A percentile compares a stretch with the other conserved stretches of the same genome.
phyloP scores from a whole-genome alignment of 1,140 invertebrate species.

The Dendrolimus punctatus region DNA sequence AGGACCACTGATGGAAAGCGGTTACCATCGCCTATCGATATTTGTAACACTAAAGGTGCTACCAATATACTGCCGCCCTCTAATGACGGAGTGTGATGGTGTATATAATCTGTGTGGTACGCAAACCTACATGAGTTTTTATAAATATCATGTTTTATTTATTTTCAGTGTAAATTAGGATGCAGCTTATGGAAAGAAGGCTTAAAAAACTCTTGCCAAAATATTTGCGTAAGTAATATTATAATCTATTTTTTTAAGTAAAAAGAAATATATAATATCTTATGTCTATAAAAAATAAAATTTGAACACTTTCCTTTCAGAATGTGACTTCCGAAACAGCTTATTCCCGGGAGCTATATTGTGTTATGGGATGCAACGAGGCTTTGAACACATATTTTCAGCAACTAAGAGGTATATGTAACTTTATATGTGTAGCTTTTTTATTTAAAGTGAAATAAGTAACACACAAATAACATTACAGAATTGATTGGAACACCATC shows the following conservation, averaged over 20 bases:
- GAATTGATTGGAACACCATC: constrained; percentile 79
- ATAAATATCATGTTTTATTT: constrained; percentile 11
- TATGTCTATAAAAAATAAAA: no score
- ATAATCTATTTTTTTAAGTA: neutral
- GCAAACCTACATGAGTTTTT: neutral
- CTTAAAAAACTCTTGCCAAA: constrained; percentile 77
- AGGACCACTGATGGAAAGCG: no score
- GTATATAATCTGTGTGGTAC: neutral
- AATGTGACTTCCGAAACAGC: constrained; percentile 79
- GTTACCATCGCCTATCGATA: no score
- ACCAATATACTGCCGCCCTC: no score
- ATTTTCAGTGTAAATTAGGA: constrained; percentile 77
- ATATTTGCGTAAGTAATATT: constrained; percentile 79
- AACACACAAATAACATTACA: constrained; percentile 33
- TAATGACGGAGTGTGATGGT: no score
- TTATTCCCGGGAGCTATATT: constrained; percentile 80
- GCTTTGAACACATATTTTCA: constrained; percentile 83
- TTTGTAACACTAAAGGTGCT: no score
- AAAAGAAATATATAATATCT: no score
- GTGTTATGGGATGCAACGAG: constrained; percentile 86
- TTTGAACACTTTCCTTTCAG: constrained; percentile 55
- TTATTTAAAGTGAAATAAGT: neutral
- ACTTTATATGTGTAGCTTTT: neutral
- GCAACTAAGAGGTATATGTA: constrained; percentile 76
- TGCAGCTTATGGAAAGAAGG: constrained; percentile 79